A percentile compares a stretch with the other conserved stretches of the same genome.
Evolutionary conservation across 2,113 vertebrate genomes (phyloP).

Genomic region (Sinocyclocheilus maitianheensis): DNA sequence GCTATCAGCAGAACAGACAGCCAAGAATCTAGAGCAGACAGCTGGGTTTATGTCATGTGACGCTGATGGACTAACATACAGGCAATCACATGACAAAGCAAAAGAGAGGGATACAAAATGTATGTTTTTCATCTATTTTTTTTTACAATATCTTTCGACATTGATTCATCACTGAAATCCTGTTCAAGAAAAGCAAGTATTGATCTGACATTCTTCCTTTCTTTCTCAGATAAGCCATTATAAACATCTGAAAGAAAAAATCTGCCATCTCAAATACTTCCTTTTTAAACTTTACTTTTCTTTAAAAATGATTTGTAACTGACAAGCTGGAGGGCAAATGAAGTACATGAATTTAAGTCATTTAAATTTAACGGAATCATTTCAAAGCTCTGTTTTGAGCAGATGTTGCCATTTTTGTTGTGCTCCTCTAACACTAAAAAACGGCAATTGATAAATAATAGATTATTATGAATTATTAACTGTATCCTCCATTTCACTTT

Average conservation of each 20-base stretch:
- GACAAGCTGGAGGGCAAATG: not conserved
- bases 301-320: conserved; percentile 25
- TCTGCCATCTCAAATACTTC: conserved; percentile 52
- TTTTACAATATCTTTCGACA: not conserved
- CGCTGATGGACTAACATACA: not conserved
- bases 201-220: conserved; percentile 21
- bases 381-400: not conserved
- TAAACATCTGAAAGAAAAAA: not conserved
- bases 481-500: not conserved
- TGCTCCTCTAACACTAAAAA: not conserved
- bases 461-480: not conserved
- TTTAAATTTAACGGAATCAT: not conserved
- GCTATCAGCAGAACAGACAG: conserved; percentile 59
- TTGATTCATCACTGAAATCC: not conserved
- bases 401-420: not conserved
- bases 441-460: not conserved
- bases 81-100: conserved; percentile 24
- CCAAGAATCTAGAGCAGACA: conserved; percentile 61
- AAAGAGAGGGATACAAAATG: not conserved
- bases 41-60: conserved; percentile 1
- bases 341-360: not conserved
- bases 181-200: conserved; percentile 8
- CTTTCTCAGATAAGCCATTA: conserved; percentile 7
- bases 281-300: conserved; percentile 36
- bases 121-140: not conserved